Conservation (phyloP, 2,888 invertebrate genomes). For the Piscicola geometra region DNA sequence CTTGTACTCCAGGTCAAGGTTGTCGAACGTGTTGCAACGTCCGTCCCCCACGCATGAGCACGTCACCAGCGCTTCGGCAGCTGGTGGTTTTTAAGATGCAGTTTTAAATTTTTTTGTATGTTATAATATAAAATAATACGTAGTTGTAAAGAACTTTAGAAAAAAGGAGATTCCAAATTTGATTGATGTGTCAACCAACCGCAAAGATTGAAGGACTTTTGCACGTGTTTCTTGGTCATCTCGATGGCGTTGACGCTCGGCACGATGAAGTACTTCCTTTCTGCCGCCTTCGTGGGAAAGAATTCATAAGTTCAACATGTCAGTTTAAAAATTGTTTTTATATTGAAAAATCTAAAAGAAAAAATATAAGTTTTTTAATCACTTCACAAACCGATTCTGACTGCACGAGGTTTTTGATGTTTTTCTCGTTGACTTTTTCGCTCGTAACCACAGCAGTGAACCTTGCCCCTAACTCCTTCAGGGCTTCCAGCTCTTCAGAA, state of each 20-base stretch:
- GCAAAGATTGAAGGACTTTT: constrained; percentile 9
- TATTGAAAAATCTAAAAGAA: too few species aligned
- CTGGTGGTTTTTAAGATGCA: not conserved
- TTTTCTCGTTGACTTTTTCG: not conserved
- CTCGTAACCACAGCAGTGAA: constrained; percentile 11
- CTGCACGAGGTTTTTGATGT: not conserved
- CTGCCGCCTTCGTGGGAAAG: too few species aligned
- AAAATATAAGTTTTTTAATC: too few species aligned
- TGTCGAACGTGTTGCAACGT: constrained; percentile 20
- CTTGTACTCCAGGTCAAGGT: constrained; percentile 3
- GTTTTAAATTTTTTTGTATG: too few species aligned
- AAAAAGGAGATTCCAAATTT: too few species aligned
- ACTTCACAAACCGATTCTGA: not conserved
- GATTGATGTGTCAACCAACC: not conserved
- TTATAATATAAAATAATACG: not conserved
- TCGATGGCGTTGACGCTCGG: constrained; percentile 1
- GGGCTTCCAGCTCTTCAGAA: not conserved
- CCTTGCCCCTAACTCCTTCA: not conserved
- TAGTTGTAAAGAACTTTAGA: too few species aligned
- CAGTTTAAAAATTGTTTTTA: too few species aligned
- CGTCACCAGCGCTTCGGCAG: not conserved
- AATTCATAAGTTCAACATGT: too few species aligned
- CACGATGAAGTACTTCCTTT: not conserved
- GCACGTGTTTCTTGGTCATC: not conserved
- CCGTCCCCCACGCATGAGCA: constrained; percentile 12